Percentiles rank a stretch among this genome's conserved stretches.
These are phyloP conservation scores for Seira musarum DNA, from an alignment of 2,888 invertebrate genomes.

Conservation along the genomic window DNA sequence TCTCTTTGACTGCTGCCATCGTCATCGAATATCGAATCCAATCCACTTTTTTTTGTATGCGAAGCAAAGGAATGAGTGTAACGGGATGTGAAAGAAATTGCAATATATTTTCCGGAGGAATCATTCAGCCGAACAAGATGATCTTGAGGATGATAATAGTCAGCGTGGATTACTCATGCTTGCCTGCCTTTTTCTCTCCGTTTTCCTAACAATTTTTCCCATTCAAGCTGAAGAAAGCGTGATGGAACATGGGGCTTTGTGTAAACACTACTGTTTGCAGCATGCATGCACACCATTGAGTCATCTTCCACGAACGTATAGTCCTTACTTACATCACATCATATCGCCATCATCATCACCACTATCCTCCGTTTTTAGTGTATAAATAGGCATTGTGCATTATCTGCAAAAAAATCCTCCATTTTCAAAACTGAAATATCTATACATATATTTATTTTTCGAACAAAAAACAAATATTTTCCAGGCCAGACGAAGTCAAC, in stretches of 20 bases:
- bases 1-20: not conserved
- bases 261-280: not conserved
- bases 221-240: not conserved
- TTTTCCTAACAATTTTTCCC: not conserved
- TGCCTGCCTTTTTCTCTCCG: not conserved
- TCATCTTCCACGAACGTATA: too few species aligned
- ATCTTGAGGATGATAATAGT: constrained; percentile 19
- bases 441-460: too few species aligned
- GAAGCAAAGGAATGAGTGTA: constrained; percentile 22
- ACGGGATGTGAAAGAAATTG: constrained; percentile 54
- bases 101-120: constrained; percentile 52
- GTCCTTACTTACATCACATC: too few species aligned
- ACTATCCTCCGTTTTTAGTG: too few species aligned
- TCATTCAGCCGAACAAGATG: constrained; percentile 34
- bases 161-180: constrained; percentile 12
- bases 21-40: not conserved
- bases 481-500: too few species aligned
- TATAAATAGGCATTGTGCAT: too few species aligned
- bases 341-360: too few species aligned
- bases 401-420: too few species aligned
- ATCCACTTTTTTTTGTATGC: not conserved
- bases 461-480: too few species aligned
- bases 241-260: constrained; percentile 19
- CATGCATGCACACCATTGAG: too few species aligned
- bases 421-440: too few species aligned